These are phyloP conservation scores for Elgonia sp. DNA, from an alignment of 2,888 invertebrate genomes.

Conservation along the genomic window DNA sequence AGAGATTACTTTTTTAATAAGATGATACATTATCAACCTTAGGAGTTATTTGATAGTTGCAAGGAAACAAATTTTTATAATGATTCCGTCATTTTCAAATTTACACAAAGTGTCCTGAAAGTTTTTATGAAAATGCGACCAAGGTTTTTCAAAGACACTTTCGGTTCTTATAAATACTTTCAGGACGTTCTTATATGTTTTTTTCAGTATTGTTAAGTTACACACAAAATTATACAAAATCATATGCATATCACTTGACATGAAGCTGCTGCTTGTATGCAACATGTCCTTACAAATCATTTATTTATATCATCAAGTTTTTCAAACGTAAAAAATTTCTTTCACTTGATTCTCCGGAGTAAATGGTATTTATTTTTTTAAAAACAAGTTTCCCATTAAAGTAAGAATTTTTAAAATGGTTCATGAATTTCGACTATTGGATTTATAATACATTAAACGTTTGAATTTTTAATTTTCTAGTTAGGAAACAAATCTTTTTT, in stretches of 20 bases:
- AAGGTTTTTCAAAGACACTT: background rate
- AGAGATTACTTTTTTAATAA: slow-evolving; percentile 72
- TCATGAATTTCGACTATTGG: background rate
- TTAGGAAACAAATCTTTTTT: too few relatives aligned
- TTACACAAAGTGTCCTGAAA: slow-evolving; percentile 4
- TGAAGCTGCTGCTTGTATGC: slow-evolving; percentile 9
- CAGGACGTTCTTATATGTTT: background rate
- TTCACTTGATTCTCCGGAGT: background rate
- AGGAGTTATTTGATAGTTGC: slow-evolving; percentile 50
- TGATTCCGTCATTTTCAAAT: slow-evolving; percentile 13
- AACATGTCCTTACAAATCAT: slow-evolving; percentile 19
- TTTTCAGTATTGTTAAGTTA: slow-evolving; percentile 27
- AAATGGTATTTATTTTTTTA: slow-evolving; percentile 31
- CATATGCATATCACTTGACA: slow-evolving; percentile 55
- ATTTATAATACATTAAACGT: too few relatives aligned
- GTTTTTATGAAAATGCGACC: background rate
- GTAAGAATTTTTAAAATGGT: background rate
- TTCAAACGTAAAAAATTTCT: background rate
- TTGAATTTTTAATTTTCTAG: too few relatives aligned
- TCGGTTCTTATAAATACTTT: background rate
- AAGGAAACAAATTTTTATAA: slow-evolving; percentile 24
- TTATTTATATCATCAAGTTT: slow-evolving; percentile 21
- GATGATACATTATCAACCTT: slow-evolving; percentile 50
- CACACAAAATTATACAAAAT: slow-evolving; percentile 38
- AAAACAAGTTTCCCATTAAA: background rate